These are phyloP conservation scores for Zootermopsis nevadensis DNA, from an alignment of 2,888 invertebrate genomes.

Conservation along the genomic window DNA sequence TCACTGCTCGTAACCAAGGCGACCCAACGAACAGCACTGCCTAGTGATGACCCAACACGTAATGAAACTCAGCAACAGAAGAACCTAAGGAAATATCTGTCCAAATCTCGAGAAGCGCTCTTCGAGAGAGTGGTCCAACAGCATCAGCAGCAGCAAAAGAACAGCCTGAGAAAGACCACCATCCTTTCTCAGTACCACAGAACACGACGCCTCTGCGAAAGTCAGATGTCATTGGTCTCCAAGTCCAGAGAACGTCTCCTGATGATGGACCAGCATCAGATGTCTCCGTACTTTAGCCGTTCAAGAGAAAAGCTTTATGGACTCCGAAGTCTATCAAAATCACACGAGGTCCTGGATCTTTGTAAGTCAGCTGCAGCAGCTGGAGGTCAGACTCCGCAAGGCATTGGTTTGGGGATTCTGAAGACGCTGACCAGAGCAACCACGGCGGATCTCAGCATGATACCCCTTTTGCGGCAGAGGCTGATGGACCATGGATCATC, in stretches of 20 bases:
- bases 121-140: constrained; percentile 64
- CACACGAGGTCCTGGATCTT: constrained; percentile 65
- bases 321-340: constrained; percentile 64
- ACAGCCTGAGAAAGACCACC: constrained; percentile 52
- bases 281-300: constrained; percentile 55
- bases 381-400: constrained; percentile 8
- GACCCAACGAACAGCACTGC: neutral
- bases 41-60: neutral
- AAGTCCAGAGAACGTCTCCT: constrained; percentile 58
- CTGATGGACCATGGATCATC: constrained; percentile 39
- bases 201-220: constrained; percentile 62
- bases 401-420: constrained; percentile 39
- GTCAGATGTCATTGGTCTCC: constrained; percentile 63
- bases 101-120: constrained; percentile 67
- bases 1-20: constrained; percentile 21
- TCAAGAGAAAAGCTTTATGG: constrained; percentile 66
- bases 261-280: constrained; percentile 56
- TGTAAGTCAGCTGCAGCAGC: constrained; percentile 58
- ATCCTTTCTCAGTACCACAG: constrained; percentile 53
- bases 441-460: constrained; percentile 51
- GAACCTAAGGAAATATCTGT: constrained; percentile 62
- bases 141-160: constrained; percentile 59
- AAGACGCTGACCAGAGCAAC: constrained; percentile 53
- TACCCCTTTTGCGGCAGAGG: constrained; percentile 41
- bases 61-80: constrained; percentile 1